Evolutionary conservation across 2,113 vertebrate species (phyloP), one percentile per base, ranked within the genome.

Genomic region (Daboia siamensis): DNA sequence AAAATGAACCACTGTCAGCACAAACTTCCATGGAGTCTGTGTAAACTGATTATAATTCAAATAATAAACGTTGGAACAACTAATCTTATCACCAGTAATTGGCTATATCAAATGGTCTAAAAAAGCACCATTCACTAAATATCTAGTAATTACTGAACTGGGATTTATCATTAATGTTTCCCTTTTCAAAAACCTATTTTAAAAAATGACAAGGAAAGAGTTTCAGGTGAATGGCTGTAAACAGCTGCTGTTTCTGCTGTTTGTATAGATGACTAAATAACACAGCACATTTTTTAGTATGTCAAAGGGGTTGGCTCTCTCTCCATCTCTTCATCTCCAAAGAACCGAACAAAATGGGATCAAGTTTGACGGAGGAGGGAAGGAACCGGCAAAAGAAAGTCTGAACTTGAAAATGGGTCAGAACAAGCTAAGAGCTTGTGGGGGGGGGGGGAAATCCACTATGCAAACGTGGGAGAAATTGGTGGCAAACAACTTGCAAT

Each of bases 1-100:
- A 39, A 93, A 90, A 88, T 80, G 56, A 93, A 90, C 55, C 56
- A n/a, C 52, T 86, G n/a, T 93, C 92, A 93, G 92, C 74, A 90
- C 55, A 86, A 55, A 54, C 64, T 54, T 44, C 55, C 24, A 61
- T 90, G 44, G n/a, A 61, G 55, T 86, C 56, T 64, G 29, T 39
- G 88, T 90, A 93, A 90, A 90, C 88, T 86, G 88, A 90, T 93
- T 90, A 93, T 86, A 86, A 93, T 90, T 90, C 74, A 93, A 90
- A 90, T 93, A 92, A 93, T 86, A 93, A 93, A 90, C n/a, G n/a
- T 52, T 90, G 48, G 39, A 93, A 86, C 74, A 93, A 90, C 92
- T 90, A 54, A 56, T 59, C 92, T 93, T 93, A 93, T 93, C 92
- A 90, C 80, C n/a, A 86, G 86, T 86, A 93, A 93, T 93, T 93